Percentiles rank a stretch among this genome's conserved stretches.
Evolutionary conservation across 2,888 invertebrate species (phyloP).

Genomic region (Rotaria socialis): DNA sequence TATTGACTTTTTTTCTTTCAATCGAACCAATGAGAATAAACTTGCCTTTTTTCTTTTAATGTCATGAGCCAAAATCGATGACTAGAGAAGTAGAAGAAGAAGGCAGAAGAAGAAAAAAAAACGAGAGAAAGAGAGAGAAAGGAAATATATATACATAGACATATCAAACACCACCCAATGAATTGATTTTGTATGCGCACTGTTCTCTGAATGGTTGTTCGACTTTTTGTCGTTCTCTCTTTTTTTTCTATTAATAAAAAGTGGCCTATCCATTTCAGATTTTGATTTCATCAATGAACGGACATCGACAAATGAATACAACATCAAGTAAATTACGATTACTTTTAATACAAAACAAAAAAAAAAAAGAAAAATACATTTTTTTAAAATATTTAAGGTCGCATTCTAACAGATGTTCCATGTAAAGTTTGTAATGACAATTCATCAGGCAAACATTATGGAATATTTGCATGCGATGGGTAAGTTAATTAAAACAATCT

Average conservation of each 20-base stretch:
- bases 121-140: not conserved
- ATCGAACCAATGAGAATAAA: constrained; percentile 19
- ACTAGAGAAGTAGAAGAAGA: not conserved
- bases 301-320: constrained; percentile 27
- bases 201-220: constrained; percentile 24
- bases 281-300: constrained; percentile 27
- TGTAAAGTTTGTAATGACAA: constrained; percentile 46
- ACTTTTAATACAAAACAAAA: too few species aligned
- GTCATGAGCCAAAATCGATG: constrained; percentile 27
- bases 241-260: not conserved
- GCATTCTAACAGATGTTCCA: constrained; percentile 45
- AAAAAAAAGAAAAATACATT: too few species aligned
- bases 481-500: not conserved
- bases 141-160: constrained; percentile 25
- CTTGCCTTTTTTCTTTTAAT: constrained; percentile 22
- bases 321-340: not conserved
- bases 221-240: constrained; percentile 21
- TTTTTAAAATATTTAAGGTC: constrained; percentile 1
- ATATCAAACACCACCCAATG: constrained; percentile 32
- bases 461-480: constrained; percentile 47
- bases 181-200: constrained; percentile 15
- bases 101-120: not conserved
- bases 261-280: constrained; percentile 26
- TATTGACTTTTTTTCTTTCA: constrained; percentile 29
- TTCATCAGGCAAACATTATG: constrained; percentile 46